phyloP scores from a whole-genome alignment of 1,140 invertebrate species.

The Oreohelix idahoensis region DNA sequence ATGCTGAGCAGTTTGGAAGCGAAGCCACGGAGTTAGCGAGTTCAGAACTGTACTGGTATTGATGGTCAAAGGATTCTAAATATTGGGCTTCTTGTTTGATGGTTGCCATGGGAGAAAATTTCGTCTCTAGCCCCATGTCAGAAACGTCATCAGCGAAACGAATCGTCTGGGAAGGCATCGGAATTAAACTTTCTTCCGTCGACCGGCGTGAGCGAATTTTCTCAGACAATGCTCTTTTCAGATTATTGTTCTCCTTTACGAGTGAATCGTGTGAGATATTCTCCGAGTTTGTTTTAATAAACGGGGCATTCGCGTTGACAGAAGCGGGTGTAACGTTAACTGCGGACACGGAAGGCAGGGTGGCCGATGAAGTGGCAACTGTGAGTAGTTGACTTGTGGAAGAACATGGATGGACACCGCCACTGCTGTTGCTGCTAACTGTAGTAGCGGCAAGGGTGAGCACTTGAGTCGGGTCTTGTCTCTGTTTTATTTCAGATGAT shows the following conservation, averaged over 20 bases:
- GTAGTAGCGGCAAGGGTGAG: not conserved
- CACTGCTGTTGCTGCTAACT: not conserved
- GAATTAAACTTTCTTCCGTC: not conserved
- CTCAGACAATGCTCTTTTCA: slow-evolving; percentile 32
- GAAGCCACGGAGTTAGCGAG: not conserved
- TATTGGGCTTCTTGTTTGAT: slow-evolving; percentile 31
- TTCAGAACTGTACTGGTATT: slow-evolving; percentile 19
- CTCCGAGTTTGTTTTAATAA: not conserved
- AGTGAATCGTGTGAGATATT: not conserved
- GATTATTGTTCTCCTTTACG: slow-evolving; percentile 20
- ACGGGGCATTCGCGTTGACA: not conserved
- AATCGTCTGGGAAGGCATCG: slow-evolving; percentile 22
- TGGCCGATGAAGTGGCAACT: not conserved
- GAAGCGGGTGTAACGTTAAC: not conserved
- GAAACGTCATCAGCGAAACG: slow-evolving; percentile 24
- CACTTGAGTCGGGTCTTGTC: not conserved
- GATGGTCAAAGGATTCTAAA: not conserved
- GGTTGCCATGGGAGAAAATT: not conserved
- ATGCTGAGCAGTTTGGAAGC: not conserved
- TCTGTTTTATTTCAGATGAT: not conserved
- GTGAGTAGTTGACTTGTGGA: not conserved
- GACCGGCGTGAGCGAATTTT: slow-evolving; percentile 33
- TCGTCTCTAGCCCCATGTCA: not conserved
- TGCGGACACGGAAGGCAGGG: not conserved
- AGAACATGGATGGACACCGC: not conserved